These are phyloP conservation scores for Leptopilina boulardi DNA, from an alignment of 1,140 invertebrate species.

Conservation along the genomic window DNA sequence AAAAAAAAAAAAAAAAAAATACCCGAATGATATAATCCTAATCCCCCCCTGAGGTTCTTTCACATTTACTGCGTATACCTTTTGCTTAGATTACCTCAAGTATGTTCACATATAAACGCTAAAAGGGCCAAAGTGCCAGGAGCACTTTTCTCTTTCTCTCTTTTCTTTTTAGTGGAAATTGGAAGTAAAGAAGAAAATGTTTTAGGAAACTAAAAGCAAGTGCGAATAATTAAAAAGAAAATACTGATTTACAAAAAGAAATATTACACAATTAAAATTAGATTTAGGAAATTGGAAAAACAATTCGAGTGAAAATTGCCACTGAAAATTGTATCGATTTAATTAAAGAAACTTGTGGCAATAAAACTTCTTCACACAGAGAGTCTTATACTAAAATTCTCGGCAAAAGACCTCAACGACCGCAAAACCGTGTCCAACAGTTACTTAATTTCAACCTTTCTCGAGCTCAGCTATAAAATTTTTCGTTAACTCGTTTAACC, in stretches of 20 bases:
- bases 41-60: neutral
- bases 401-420: neutral
- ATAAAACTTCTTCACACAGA: neutral
- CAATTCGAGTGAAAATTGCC: neutral
- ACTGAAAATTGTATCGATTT: neutral
- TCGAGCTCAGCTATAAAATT: slow-evolving; percentile 23
- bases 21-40: slow-evolving; percentile 19
- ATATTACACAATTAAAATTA: neutral
- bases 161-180: neutral
- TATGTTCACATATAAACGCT: slow-evolving; percentile 2
- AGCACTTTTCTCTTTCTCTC: neutral
- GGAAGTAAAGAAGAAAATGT: neutral
- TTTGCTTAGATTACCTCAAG: neutral
- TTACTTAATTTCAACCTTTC: slow-evolving; percentile 31
- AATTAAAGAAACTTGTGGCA: neutral
- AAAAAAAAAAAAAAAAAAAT: too few relatives aligned
- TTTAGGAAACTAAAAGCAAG: neutral
- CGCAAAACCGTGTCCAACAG: slow-evolving; percentile 11
- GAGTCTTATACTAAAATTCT: neutral
- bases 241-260: neutral
- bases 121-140: neutral
- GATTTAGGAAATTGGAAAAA: too few relatives aligned
- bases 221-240: too few relatives aligned
- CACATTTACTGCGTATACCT: neutral
- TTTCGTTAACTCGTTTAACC: slow-evolving; percentile 21